A percentile compares a stretch with the other conserved stretches of the same genome.
Evolutionary conservation across 2,797 vertebrate genomes (phyloP).

Genomic region (Eulemur rubriventer): DNA sequence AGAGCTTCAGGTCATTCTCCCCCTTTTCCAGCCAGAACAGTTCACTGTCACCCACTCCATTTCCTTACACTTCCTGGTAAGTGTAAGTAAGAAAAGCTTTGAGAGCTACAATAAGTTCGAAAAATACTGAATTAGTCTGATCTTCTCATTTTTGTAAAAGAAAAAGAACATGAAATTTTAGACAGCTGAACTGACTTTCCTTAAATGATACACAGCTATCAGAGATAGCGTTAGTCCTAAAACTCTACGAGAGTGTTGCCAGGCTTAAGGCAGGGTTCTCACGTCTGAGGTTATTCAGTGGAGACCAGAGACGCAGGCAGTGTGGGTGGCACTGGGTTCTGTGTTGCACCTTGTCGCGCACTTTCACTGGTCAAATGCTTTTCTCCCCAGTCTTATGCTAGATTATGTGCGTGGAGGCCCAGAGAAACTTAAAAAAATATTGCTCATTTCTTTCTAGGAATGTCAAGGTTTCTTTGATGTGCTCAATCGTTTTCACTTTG

Average conservation of each 20-base stretch:
- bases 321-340: neutral
- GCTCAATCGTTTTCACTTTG: neutral
- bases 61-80: neutral
- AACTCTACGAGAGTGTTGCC: accelerated
- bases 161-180: neutral
- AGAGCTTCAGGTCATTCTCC: neutral
- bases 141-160: neutral
- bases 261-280: neutral
- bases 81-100: neutral
- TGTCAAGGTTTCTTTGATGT: neutral
- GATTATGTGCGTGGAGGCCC: neutral
- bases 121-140: neutral
- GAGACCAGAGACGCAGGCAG: no score
- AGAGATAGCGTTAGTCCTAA: no score
- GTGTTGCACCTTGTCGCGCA: accelerated
- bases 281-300: neutral
- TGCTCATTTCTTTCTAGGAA: neutral
- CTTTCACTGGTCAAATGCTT: neutral
- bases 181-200: neutral
- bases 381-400: neutral
- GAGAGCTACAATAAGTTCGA: neutral
- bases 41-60: no score
- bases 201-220: neutral
- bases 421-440: neutral
- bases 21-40: neutral